These are phyloP conservation scores for Burhinus oedicnemus DNA, from an alignment of 2,113 vertebrate genomes.

Conservation along the genomic window DNA sequence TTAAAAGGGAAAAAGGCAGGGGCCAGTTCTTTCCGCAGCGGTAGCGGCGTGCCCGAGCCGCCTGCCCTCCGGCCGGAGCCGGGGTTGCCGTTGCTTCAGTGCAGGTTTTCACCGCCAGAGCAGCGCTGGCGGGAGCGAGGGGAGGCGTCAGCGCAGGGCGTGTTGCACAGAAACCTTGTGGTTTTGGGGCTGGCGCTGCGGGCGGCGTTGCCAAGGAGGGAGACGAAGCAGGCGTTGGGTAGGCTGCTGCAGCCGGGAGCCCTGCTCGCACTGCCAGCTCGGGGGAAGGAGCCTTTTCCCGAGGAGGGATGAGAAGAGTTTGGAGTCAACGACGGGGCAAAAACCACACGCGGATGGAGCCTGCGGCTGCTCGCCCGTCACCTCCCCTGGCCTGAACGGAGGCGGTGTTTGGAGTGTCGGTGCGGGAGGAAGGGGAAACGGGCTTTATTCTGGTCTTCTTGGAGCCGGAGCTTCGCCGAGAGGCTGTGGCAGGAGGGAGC, in stretches of 20 bases:
- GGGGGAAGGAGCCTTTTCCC: not conserved
- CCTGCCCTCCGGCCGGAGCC: accelerated
- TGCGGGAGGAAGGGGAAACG: not conserved
- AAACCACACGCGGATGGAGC: accelerated
- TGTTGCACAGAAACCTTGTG: accelerated
- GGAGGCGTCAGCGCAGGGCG: accelerated
- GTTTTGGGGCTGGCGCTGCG: not conserved
- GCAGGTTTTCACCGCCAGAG: not conserved
- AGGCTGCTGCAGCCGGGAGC: not conserved
- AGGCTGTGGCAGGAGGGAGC: not conserved
- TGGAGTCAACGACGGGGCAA: accelerated
- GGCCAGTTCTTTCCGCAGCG: accelerated
- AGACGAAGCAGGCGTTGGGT: accelerated
- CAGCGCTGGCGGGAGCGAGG: accelerated
- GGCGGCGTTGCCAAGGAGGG: accelerated
- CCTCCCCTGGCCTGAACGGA: accelerated
- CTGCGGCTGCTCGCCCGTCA: accelerated
- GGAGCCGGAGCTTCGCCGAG: accelerated
- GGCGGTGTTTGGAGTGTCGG: not conserved
- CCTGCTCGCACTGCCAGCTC: not conserved
- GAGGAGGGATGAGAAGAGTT: not conserved
- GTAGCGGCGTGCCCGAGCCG: accelerated
- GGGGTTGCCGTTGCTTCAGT: accelerated
- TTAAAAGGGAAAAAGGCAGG: too few relatives aligned
- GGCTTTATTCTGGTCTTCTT: not conserved